Evolutionary conservation across 2,888 invertebrate species (phyloP).

Genomic region (Timandra comae): DNA sequence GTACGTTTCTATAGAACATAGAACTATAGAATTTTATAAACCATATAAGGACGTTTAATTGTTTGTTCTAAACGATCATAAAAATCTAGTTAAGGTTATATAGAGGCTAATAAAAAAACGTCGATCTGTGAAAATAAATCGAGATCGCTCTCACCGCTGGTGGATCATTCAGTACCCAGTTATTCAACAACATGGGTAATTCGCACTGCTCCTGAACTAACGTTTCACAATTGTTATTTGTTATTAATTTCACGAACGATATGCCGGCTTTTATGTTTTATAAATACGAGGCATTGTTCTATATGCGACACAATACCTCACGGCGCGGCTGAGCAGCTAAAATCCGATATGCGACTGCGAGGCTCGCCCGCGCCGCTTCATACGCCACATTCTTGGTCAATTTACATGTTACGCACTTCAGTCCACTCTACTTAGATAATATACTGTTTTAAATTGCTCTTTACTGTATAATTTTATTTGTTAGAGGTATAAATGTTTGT

Average conservation of each 20-base stretch:
- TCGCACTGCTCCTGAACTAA: slow-evolving; percentile 70
- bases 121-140: background rate
- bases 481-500: too few relatives aligned
- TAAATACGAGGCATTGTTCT: slow-evolving; percentile 76
- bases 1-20: too few relatives aligned
- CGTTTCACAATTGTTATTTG: slow-evolving; percentile 76
- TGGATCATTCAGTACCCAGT: slow-evolving; percentile 34
- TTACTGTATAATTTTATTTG: too few relatives aligned
- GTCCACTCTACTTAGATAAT: too few relatives aligned
- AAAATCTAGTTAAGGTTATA: too few relatives aligned
- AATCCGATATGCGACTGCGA: slow-evolving; percentile 59
- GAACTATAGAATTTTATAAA: too few relatives aligned
- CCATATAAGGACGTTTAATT: too few relatives aligned
- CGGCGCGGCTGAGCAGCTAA: slow-evolving; percentile 55
- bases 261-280: slow-evolving; percentile 75
- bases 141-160: background rate
- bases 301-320: slow-evolving; percentile 70
- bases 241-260: slow-evolving; percentile 77
- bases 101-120: too few relatives aligned
- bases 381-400: slow-evolving; percentile 53
- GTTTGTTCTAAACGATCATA: too few relatives aligned
- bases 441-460: too few relatives aligned
- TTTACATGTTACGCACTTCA: slow-evolving; percentile 25
- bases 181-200: slow-evolving; percentile 66
- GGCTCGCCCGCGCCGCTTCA: slow-evolving; percentile 32